Evolutionary conservation across 2,797 vertebrate genomes (phyloP).

Genomic region (Micromesistius poutassou): DNA sequence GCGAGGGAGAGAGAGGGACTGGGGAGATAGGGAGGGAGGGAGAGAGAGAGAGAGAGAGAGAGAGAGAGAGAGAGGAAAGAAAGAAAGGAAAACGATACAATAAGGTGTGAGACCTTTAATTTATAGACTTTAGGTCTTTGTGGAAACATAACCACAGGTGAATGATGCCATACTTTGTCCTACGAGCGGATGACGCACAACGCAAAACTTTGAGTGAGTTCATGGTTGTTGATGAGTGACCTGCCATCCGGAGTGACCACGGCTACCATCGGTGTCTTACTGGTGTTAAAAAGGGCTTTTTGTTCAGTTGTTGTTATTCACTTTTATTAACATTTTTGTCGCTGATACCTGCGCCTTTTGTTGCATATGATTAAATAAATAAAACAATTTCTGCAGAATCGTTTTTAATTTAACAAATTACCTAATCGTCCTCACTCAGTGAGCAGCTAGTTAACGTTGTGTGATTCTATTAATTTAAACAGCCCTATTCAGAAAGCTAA

Average conservation of each 20-base stretch:
- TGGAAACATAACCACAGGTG: neutral
- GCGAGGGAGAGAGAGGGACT: slow-evolving; percentile 43
- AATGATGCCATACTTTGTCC: neutral
- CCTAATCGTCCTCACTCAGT: too few species aligned
- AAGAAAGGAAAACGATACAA: neutral
- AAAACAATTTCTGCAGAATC: neutral
- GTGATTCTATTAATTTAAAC: neutral
- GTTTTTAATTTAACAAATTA: neutral
- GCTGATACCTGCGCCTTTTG: neutral
- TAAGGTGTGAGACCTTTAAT: neutral
- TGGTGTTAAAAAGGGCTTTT: neutral
- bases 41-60: slow-evolving; percentile 24
- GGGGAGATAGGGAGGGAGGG: slow-evolving; percentile 28
- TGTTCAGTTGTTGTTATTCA: neutral
- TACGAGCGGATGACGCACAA: neutral
- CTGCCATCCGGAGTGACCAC: neutral
- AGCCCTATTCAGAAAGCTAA: neutral
- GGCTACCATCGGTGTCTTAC: neutral
- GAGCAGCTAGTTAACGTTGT: neutral
- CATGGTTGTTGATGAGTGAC: neutral
- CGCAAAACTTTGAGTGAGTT: neutral
- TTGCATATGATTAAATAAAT: neutral
- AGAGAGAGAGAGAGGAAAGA: slow-evolving; percentile 10
- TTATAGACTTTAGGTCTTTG: neutral
- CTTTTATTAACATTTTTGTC: neutral